A percentile compares a stretch with the other conserved stretches of the same genome.
These are phyloP conservation scores for Cyphomyrus discorhynchus DNA, from an alignment of 2,113 vertebrate species.

Conservation along the genomic window DNA sequence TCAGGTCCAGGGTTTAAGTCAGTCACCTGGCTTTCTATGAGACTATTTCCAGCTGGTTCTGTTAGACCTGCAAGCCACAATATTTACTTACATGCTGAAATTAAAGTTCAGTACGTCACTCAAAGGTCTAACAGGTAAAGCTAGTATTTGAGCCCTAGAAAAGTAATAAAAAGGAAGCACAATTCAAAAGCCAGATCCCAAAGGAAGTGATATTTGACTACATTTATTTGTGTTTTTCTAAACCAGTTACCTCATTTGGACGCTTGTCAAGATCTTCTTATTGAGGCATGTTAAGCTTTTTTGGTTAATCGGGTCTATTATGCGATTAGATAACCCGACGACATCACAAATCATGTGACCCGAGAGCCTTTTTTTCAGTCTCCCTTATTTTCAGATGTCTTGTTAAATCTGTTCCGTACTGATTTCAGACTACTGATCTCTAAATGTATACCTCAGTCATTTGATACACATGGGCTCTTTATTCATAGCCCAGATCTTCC, in stretches of 20 bases:
- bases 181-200: not conserved
- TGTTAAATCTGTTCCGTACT: not conserved
- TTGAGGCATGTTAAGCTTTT: not conserved
- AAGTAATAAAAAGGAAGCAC: not conserved
- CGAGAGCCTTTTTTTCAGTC: not conserved
- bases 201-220: not conserved
- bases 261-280: not conserved
- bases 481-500: not conserved
- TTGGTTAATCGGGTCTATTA: not conserved
- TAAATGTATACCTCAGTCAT: constrained; percentile 5
- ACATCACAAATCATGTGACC: not conserved
- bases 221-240: not conserved
- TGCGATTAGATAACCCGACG: not conserved
- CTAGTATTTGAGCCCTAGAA: not conserved
- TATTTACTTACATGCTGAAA: not conserved
- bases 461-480: not conserved
- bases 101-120: not conserved
- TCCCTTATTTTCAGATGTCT: not conserved
- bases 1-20: not conserved
- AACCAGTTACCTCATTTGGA: not conserved
- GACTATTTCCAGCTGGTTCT: not conserved
- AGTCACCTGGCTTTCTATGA: not conserved
- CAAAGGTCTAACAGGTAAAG: not conserved
- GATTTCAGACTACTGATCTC: not conserved
- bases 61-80: not conserved